Evolutionary conservation across 2,888 invertebrate genomes (phyloP).

Genomic region (Dolichopus griseipennis): DNA sequence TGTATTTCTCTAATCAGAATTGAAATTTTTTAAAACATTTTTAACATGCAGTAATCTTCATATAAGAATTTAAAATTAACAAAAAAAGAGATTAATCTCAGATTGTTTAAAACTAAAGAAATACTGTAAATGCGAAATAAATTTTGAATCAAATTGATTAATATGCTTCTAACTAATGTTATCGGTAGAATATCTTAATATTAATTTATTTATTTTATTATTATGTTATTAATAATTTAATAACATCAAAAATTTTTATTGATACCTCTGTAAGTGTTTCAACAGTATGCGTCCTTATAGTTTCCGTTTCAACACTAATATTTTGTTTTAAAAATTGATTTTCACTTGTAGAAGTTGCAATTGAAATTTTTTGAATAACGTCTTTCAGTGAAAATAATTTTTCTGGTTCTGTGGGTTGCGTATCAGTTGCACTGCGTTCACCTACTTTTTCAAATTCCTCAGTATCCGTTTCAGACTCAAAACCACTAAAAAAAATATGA

Average conservation of each 20-base stretch:
- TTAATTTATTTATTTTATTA: no score
- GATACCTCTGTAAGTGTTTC: constrained; percentile 40
- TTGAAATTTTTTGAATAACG: constrained; percentile 38
- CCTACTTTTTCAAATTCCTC: constrained; percentile 75
- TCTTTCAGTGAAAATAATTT: constrained; percentile 43
- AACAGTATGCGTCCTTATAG: constrained; percentile 30
- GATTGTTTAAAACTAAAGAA: no score
- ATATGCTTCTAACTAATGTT: no score
- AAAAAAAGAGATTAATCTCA: no score
- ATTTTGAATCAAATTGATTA: no score
- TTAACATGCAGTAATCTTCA: no score
- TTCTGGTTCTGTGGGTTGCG: constrained; percentile 26
- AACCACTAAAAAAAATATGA: constrained; percentile 48
- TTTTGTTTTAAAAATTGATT: constrained; percentile 25
- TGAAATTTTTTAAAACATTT: no score
- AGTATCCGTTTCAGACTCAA: constrained; percentile 72
- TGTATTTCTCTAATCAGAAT: no score
- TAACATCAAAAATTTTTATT: neutral
- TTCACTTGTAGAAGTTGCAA: constrained; percentile 30
- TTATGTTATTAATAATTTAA: no score
- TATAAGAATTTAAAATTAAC: no score
- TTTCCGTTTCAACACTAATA: constrained; percentile 32
- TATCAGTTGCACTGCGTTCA: constrained; percentile 48
- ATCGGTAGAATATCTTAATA: no score
- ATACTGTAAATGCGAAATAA: no score